Percentiles rank a stretch among this genome's conserved stretches.
phyloP scores from a whole-genome alignment of 1,140 invertebrate species.

The Drosophila virilis region DNA sequence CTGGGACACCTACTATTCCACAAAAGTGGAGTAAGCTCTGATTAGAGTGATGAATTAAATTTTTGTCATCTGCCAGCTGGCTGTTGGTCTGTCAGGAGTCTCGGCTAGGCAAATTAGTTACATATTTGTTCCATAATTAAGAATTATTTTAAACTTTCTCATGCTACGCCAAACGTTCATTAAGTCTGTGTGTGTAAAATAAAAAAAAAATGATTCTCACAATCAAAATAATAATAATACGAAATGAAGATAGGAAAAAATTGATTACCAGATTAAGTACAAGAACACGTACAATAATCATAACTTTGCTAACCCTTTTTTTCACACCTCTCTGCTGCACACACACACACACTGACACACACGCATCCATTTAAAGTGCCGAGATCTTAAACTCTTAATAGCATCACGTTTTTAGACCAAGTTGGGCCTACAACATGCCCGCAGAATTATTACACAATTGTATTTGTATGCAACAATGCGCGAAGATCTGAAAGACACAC shows the following conservation, averaged over 20 bases:
- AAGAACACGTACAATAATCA: conserved; percentile 51
- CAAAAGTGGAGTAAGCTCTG: conserved; percentile 32
- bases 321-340: conserved; percentile 26
- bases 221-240: conserved; percentile 44
- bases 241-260: conserved; percentile 40
- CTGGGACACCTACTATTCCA: neutral
- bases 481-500: conserved; percentile 23
- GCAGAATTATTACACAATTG: conserved; percentile 52
- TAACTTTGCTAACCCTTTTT: conserved; percentile 51
- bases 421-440: conserved; percentile 29
- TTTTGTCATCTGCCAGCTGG: neutral
- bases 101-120: conserved; percentile 12
- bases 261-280: conserved; percentile 40
- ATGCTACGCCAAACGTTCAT: conserved; percentile 16
- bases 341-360: neutral
- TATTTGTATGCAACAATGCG: conserved; percentile 25
- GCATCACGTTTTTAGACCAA: conserved; percentile 55
- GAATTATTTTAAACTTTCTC: conserved; percentile 27
- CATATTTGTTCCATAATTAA: conserved; percentile 15
- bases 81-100: neutral
- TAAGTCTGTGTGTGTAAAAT: neutral
- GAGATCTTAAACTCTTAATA: conserved; percentile 49
- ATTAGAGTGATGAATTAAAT: conserved; percentile 9
- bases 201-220: conserved; percentile 34
- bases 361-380: conserved; percentile 34